Evolutionary conservation across 1,140 invertebrate species (phyloP).

Genomic region (Whitmania pigra): DNA sequence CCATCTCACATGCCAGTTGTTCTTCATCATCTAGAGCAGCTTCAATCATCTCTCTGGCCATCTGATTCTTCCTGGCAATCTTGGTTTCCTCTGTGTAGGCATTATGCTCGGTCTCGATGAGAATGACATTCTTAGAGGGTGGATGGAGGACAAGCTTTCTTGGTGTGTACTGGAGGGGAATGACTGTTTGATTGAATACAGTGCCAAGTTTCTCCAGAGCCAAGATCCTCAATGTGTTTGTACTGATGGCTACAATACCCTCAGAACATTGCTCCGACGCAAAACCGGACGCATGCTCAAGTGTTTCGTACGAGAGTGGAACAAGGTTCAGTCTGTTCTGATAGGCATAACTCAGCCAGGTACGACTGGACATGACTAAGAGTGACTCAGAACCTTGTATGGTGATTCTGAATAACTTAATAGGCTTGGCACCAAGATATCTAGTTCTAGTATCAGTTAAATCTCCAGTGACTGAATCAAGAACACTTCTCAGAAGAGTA

Average conservation of each 20-base stretch:
- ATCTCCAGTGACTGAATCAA: slow-evolving; percentile 92
- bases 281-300: slow-evolving; percentile 96
- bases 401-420: slow-evolving; percentile 85
- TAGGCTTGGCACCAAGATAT: slow-evolving; percentile 83
- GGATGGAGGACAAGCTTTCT: slow-evolving; percentile 84
- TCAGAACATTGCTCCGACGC: slow-evolving; percentile 98
- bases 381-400: slow-evolving; percentile 91
- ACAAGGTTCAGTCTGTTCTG: slow-evolving; percentile 84
- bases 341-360: slow-evolving; percentile 96
- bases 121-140: slow-evolving; percentile 76
- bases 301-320: slow-evolving; percentile 82
- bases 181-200: slow-evolving; percentile 80
- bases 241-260: slow-evolving; percentile 96
- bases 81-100: slow-evolving; percentile 95
- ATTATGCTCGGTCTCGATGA: slow-evolving; percentile 93
- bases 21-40: slow-evolving; percentile 86
- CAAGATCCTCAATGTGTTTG: slow-evolving; percentile 80
- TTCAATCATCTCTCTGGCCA: slow-evolving; percentile 84
- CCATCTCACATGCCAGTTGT: slow-evolving; percentile 88
- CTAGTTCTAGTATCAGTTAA: slow-evolving; percentile 89
- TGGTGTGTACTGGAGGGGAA: slow-evolving; percentile 85
- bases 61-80: slow-evolving; percentile 66
- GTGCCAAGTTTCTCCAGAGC: slow-evolving; percentile 94
- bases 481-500: slow-evolving; percentile 78
- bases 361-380: slow-evolving; percentile 88